Conservation (phyloP, 2,888 invertebrate genomes). For the Aethes cnicana region DNA sequence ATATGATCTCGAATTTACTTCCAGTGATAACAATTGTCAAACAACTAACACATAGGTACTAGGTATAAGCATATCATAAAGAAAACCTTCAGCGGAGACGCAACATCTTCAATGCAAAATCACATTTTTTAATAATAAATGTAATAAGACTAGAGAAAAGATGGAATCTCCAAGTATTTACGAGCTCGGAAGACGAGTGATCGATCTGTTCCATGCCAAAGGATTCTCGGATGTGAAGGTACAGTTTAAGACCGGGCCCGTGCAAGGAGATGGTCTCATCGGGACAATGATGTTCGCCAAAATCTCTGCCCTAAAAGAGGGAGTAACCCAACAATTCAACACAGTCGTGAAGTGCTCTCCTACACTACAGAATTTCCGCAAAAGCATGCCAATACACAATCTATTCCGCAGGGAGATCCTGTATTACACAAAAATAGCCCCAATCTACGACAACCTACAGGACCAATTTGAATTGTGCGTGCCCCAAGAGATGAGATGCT, state of each 20-base stretch:
- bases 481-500: conserved; percentile 27
- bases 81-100: neutral
- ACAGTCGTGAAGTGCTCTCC: conserved; percentile 16
- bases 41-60: neutral
- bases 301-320: conserved; percentile 10
- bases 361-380: neutral
- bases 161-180: conserved; percentile 18
- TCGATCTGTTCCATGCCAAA: conserved; percentile 22
- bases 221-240: conserved; percentile 23
- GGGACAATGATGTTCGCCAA: conserved; percentile 13
- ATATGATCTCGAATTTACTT: conserved; percentile 1
- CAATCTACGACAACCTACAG: conserved; percentile 24
- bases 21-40: neutral
- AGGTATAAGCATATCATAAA: neutral
- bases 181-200: conserved; percentile 22
- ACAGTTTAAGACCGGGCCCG: conserved; percentile 15
- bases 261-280: conserved; percentile 1
- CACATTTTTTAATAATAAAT: too few relatives aligned
- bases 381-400: conserved; percentile 8
- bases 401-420: conserved; percentile 17
- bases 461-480: conserved; percentile 28
- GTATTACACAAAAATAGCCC: conserved; percentile 24
- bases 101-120: too few relatives aligned
- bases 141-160: neutral
- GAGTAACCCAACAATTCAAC: conserved; percentile 3